phyloP scores from a whole-genome alignment of 2,797 vertebrate species.

The Neosilurus hyrtlii region DNA sequence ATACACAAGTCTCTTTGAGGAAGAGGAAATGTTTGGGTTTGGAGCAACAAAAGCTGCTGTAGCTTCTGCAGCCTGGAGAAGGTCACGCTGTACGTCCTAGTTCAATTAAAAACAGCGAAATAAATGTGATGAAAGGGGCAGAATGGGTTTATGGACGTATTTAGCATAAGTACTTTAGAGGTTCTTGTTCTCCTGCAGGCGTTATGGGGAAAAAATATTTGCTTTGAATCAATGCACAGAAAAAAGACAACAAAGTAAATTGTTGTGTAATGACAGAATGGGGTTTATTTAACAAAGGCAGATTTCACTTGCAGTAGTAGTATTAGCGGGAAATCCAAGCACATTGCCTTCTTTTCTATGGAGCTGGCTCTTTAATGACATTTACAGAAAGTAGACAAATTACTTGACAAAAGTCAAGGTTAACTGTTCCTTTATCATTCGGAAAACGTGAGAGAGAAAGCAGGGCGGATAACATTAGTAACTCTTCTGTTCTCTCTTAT shows the following conservation, averaged over 20 bases:
- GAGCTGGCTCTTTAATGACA: not conserved
- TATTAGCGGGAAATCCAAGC: not conserved
- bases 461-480: conserved; percentile 4
- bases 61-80: conserved; percentile 1
- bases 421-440: not conserved
- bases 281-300: not conserved
- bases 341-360: not conserved
- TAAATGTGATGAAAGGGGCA: not conserved
- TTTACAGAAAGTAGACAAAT: too few relatives aligned
- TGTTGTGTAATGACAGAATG: not conserved
- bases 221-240: not conserved
- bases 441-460: not conserved
- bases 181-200: not conserved
- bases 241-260: not conserved
- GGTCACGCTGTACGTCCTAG: not conserved
- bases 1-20: conserved; percentile 7
- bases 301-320: not conserved
- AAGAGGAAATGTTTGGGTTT: conserved; percentile 42
- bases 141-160: not conserved
- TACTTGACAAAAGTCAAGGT: not conserved
- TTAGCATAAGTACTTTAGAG: not conserved
- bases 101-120: not conserved
- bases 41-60: conserved; percentile 23
- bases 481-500: not conserved
- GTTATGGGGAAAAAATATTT: not conserved